Evolutionary conservation across 2,113 vertebrate genomes (phyloP).

Genomic region (Thunnus maccoyii): DNA sequence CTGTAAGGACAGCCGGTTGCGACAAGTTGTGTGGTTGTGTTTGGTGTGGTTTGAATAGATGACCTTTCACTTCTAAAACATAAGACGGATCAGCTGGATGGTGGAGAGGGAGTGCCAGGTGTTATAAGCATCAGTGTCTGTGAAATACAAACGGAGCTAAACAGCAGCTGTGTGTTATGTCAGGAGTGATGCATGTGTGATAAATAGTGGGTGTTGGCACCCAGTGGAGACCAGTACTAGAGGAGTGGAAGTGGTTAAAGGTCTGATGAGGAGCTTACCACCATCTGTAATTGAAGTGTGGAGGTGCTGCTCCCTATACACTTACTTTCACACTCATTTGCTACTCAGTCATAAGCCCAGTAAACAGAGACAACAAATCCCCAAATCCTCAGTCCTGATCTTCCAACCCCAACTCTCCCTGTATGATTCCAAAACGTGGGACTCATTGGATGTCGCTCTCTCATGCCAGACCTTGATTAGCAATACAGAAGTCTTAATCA

Average conservation of each 20-base stretch:
- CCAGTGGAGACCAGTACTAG: conserved; percentile 55
- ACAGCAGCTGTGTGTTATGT: conserved; percentile 58
- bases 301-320: conserved; percentile 40
- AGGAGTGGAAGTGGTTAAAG: conserved; percentile 44
- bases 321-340: conserved; percentile 52
- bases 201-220: conserved; percentile 66
- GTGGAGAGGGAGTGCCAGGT: not conserved
- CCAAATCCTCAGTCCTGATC: conserved; percentile 7
- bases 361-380: conserved; percentile 48
- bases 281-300: conserved; percentile 60
- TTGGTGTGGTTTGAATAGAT: not conserved
- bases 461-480: conserved; percentile 41
- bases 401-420: not conserved
- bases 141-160: conserved; percentile 20
- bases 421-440: conserved; percentile 1
- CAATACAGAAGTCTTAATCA: conserved; percentile 31
- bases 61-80: not conserved
- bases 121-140: not conserved
- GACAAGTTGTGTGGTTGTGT: not conserved
- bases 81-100: not conserved
- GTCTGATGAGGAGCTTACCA: conserved; percentile 49
- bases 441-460: not conserved
- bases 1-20: not conserved
- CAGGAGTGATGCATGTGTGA: conserved; percentile 42
- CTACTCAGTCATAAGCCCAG: conserved; percentile 14